Conservation (phyloP, 92 coral and sea anemone species). For the Pocillopora meandrina region DNA sequence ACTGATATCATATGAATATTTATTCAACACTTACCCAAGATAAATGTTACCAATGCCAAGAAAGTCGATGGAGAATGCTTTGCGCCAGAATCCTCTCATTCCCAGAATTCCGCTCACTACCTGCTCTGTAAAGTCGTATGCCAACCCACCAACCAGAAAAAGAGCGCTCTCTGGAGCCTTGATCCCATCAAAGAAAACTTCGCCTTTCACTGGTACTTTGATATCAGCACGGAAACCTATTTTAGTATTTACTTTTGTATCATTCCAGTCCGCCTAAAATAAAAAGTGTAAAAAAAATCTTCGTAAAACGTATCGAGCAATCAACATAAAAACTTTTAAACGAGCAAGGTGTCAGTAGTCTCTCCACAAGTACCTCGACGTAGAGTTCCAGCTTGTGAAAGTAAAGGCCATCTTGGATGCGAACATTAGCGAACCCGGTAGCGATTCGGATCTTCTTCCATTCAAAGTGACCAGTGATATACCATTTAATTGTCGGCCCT, state of each 20-base stretch:
- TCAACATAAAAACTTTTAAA: too few species aligned
- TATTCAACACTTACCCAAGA: slow-evolving; percentile 66
- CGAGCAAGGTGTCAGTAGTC: not conserved
- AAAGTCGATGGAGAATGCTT: slow-evolving; percentile 79
- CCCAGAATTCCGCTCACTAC: slow-evolving; percentile 80
- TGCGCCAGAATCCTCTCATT: slow-evolving; percentile 93
- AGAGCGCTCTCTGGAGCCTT: slow-evolving; percentile 82
- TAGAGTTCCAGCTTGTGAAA: slow-evolving; percentile 81
- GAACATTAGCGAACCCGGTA: slow-evolving; percentile 76
- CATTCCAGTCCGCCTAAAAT: slow-evolving; percentile 88
- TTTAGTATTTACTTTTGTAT: slow-evolving; percentile 55
- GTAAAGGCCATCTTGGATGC: slow-evolving; percentile 69
- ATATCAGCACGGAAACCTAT: slow-evolving; percentile 91
- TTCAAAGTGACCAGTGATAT: slow-evolving; percentile 80
- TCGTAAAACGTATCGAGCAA: too few species aligned
- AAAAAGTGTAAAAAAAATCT: too few species aligned
- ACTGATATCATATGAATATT: too few species aligned
- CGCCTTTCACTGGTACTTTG: slow-evolving; percentile 92
- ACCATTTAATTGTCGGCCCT: slow-evolving; percentile 84
- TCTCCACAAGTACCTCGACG: slow-evolving; percentile 70
- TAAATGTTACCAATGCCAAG: slow-evolving; percentile 85
- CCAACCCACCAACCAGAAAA: slow-evolving; percentile 80
- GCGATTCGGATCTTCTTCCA: slow-evolving; percentile 77
- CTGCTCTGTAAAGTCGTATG: slow-evolving; percentile 68
- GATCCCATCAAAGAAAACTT: slow-evolving; percentile 89